Evolutionary conservation across 2,888 invertebrate genomes (phyloP).

Genomic region (Tachina fera): DNA sequence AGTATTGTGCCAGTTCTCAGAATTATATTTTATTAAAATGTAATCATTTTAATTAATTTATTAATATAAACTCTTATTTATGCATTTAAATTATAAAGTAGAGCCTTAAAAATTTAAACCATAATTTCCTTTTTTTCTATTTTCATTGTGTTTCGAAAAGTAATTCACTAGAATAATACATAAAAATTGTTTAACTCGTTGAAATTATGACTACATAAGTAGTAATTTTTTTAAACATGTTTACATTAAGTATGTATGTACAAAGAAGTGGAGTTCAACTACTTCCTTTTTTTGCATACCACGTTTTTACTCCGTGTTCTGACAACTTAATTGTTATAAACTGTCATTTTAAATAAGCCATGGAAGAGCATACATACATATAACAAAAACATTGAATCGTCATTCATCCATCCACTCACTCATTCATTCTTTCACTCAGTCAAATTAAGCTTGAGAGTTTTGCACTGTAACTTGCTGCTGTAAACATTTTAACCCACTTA

Average conservation of each 20-base stretch:
- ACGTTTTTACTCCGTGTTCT: slow-evolving; percentile 50
- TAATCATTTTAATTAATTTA: no score
- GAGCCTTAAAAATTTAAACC: not conserved
- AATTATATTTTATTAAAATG: no score
- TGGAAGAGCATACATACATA: slow-evolving; percentile 22
- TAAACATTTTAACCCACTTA: slow-evolving; percentile 67
- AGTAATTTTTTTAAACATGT: not conserved
- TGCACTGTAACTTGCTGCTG: slow-evolving; percentile 24
- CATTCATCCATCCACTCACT: slow-evolving; percentile 37
- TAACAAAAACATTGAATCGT: slow-evolving; percentile 36
- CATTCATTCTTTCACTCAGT: slow-evolving; percentile 40
- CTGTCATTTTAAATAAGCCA: slow-evolving; percentile 62
- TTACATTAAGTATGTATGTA: slow-evolving; percentile 3
- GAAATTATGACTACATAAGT: slow-evolving; percentile 14
- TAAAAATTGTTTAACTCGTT: not conserved
- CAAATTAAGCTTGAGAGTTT: slow-evolving; percentile 36
- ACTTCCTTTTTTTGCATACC: slow-evolving; percentile 48
- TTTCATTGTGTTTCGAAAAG: not conserved
- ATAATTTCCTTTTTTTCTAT: not conserved
- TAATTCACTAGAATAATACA: not conserved
- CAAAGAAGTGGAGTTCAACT: slow-evolving; percentile 34
- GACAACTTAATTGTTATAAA: slow-evolving; percentile 70
- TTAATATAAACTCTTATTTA: no score
- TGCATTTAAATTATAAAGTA: no score
- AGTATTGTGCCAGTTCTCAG: no score